phyloP scores from a whole-genome alignment of 2,888 invertebrate species.

The Hybos culiciformis region DNA sequence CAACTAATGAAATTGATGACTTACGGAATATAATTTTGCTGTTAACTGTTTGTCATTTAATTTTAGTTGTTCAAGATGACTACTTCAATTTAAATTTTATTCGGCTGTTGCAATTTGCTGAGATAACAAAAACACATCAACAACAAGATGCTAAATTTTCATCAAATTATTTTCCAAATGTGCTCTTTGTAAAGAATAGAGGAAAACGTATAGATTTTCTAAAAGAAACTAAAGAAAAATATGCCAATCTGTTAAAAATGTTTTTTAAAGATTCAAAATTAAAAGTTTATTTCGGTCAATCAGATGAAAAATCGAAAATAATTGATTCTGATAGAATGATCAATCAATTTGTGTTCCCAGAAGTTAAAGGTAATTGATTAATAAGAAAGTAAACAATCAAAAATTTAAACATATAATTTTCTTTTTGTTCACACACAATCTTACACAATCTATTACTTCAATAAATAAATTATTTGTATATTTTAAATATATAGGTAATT shows the following conservation, averaged over 20 bases:
- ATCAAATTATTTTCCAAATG: constrained; percentile 63
- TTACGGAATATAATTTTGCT: constrained; percentile 71
- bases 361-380: constrained; percentile 18
- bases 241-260: constrained; percentile 21
- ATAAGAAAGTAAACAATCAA: not conserved
- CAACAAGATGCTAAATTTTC: constrained; percentile 32
- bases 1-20: constrained; percentile 53
- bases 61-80: constrained; percentile 82
- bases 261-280: constrained; percentile 24
- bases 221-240: constrained; percentile 29
- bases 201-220: constrained; percentile 61
- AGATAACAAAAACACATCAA: constrained; percentile 35
- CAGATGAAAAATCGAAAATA: constrained; percentile 20
- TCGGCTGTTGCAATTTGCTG: constrained; percentile 39
- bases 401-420: not conserved
- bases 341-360: constrained; percentile 22
- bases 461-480: too few species aligned
- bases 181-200: constrained; percentile 71
- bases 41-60: constrained; percentile 78
- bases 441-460: too few species aligned
- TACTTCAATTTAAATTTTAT: constrained; percentile 70
- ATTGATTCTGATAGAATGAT: constrained; percentile 18
- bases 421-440: not conserved
- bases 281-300: constrained; percentile 21
- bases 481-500: not conserved